Percentiles rank a stretch among this genome's conserved stretches.
phyloP scores from a whole-genome alignment of 2,888 invertebrate species.

The Choreutis nemorana region DNA sequence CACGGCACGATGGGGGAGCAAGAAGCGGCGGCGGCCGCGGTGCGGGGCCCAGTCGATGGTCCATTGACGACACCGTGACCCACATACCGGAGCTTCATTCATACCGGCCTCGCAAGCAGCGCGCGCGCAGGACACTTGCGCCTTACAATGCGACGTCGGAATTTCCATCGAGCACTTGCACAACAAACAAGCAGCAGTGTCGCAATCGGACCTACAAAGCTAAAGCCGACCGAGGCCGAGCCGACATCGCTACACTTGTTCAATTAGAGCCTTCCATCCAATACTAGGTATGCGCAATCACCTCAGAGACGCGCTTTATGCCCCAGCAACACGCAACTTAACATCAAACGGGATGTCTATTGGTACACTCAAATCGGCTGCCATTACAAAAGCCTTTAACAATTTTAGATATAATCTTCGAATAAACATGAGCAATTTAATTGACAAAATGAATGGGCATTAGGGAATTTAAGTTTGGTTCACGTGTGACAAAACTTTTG shows the following conservation, averaged over 20 bases:
- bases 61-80: slow-evolving; percentile 67
- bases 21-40: slow-evolving; percentile 43
- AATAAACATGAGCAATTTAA: too few species aligned
- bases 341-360: too few species aligned
- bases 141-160: slow-evolving; percentile 38
- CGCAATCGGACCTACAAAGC: slow-evolving; percentile 41
- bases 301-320: slow-evolving; percentile 18
- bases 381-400: too few species aligned
- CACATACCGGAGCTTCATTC: slow-evolving; percentile 61
- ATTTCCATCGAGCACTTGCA: slow-evolving; percentile 53
- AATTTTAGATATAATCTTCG: too few species aligned
- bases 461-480: slow-evolving; percentile 19
- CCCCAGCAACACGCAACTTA: too few species aligned
- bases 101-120: slow-evolving; percentile 49
- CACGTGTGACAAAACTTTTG: slow-evolving; percentile 17
- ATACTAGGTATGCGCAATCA: slow-evolving; percentile 36
- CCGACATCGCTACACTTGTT: slow-evolving; percentile 52
- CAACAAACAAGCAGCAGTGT: slow-evolving; percentile 35
- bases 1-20: slow-evolving; percentile 57
- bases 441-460: slow-evolving; percentile 12
- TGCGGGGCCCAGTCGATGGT: slow-evolving; percentile 51
- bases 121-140: slow-evolving; percentile 37
- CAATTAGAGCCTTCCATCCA: slow-evolving; percentile 47
- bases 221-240: slow-evolving; percentile 32
- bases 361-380: too few species aligned